Conservation (phyloP, 2,797 vertebrate genomes). For the Spatula clypeata region DNA sequence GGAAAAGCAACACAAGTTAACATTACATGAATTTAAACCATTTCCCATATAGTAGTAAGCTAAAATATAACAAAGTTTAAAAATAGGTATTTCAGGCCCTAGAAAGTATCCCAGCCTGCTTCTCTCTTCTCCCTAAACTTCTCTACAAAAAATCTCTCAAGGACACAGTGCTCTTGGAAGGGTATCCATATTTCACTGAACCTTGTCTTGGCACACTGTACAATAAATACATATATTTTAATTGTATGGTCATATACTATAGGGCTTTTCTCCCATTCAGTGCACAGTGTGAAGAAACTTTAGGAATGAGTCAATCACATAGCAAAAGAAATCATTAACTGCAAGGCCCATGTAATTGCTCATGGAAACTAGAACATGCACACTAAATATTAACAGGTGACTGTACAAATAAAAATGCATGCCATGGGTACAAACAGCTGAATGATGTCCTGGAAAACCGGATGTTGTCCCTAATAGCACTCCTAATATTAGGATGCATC, state of each 20-base stretch:
- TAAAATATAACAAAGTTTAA: neutral
- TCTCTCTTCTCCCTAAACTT: neutral
- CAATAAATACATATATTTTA: neutral
- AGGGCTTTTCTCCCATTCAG: neutral
- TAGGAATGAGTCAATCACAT: rapidly evolving
- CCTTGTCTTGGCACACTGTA: neutral
- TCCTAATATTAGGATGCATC: neutral
- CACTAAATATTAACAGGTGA: neutral
- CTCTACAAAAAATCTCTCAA: neutral
- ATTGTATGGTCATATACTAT: neutral
- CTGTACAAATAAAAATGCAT: neutral
- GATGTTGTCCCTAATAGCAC: neutral
- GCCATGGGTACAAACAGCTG: neutral
- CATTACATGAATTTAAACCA: neutral
- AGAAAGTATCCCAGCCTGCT: neutral
- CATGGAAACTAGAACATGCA: neutral
- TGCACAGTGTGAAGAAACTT: neutral
- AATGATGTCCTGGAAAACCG: neutral
- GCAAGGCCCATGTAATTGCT: neutral
- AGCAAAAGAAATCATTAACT: neutral
- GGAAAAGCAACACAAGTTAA: neutral
- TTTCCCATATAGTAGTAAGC: neutral
- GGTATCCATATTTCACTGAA: neutral
- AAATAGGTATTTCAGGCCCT: neutral
- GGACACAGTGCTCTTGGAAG: neutral